These are phyloP conservation scores for Semotilus atromaculatus DNA, from an alignment of 2,797 vertebrate species.

Conservation along the genomic window DNA sequence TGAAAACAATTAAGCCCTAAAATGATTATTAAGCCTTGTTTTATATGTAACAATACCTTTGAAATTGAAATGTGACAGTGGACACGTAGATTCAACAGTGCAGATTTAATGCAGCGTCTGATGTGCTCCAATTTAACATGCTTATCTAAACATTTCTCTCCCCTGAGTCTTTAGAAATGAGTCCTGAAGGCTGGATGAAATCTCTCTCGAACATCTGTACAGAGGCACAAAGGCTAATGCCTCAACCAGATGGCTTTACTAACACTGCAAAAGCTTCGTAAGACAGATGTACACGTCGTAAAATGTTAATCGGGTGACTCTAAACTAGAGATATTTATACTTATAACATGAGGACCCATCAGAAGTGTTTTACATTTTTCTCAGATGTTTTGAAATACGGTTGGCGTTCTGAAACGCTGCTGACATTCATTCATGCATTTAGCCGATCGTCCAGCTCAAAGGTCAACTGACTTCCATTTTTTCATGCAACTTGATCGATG, in stretches of 20 bases:
- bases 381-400: background rate
- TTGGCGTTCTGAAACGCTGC: background rate
- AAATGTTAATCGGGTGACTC: background rate
- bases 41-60: background rate
- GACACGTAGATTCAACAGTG: background rate
- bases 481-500: background rate
- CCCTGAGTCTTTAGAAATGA: slow-evolving; percentile 19
- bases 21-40: background rate
- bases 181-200: slow-evolving; percentile 14
- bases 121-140: slow-evolving; percentile 8
- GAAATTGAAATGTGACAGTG: background rate
- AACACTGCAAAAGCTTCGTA: background rate
- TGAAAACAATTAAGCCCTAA: background rate
- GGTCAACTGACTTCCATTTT: background rate
- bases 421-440: background rate
- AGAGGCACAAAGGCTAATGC: slow-evolving; percentile 14
- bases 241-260: slow-evolving; percentile 23
- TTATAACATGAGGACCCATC: background rate
- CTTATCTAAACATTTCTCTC: slow-evolving; percentile 22
- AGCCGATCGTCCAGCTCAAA: background rate
- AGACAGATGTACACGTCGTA: slow-evolving; percentile 2
- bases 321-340: background rate
- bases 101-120: background rate
- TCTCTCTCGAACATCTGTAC: slow-evolving; percentile 29
- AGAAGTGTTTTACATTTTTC: background rate